phyloP scores from a whole-genome alignment of 1,140 invertebrate species.

The Bombus cullumanus region DNA sequence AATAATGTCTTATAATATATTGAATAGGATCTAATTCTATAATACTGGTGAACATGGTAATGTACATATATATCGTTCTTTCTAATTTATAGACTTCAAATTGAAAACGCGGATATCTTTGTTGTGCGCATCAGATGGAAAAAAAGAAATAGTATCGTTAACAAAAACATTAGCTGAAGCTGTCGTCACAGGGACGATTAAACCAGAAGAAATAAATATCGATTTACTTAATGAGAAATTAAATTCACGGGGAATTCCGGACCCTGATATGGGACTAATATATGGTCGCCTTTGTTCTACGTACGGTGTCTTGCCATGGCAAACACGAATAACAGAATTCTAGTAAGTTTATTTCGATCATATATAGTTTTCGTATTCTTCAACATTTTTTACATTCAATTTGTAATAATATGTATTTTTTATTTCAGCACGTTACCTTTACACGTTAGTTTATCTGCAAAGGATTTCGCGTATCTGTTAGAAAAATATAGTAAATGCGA shows the following conservation, averaged over 20 bases:
- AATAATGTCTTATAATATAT: conserved; percentile 11
- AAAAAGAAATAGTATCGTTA: conserved; percentile 81
- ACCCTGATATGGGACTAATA: conserved; percentile 87
- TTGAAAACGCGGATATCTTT: conserved; percentile 82
- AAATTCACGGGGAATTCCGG: conserved; percentile 83
- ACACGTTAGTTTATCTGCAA: conserved; percentile 82
- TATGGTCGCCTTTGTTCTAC: conserved; percentile 85
- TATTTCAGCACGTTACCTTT: conserved; percentile 80
- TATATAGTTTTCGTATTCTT: not conserved
- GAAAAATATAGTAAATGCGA: conserved; percentile 86
- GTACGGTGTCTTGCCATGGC: conserved; percentile 88
- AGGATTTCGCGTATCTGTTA: conserved; percentile 84
- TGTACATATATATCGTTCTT: not conserved
- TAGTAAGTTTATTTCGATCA: conserved; percentile 77
- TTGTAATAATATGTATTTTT: conserved; percentile 13
- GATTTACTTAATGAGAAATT: conserved; percentile 83
- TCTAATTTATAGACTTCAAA: conserved; percentile 62
- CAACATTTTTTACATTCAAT: conserved; percentile 2
- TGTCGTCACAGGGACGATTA: conserved; percentile 69
- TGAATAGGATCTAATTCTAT: not conserved
- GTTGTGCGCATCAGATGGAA: conserved; percentile 83
- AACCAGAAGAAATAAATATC: conserved; percentile 78
- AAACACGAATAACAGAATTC: conserved; percentile 88
- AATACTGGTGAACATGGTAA: not conserved
- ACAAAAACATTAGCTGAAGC: conserved; percentile 77